Percentiles rank a stretch among this genome's conserved stretches.
phyloP scores from a whole-genome alignment of 2,113 vertebrate genomes.

The Parus major region DNA sequence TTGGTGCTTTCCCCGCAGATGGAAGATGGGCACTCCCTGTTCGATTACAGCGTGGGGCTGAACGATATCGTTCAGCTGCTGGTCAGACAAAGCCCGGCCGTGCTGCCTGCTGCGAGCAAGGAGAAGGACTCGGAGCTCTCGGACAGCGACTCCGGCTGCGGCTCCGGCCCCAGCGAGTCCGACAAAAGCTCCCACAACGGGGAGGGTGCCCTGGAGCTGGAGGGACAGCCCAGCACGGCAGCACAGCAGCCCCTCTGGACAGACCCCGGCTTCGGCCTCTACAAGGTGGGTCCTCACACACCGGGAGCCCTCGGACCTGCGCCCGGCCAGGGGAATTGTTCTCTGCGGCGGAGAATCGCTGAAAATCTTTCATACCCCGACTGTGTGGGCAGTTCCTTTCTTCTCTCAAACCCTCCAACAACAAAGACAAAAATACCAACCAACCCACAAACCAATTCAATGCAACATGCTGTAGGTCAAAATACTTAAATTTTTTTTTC shows the following conservation, averaged over 20 bases:
- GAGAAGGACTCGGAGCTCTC: constrained; percentile 91
- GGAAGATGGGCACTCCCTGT: constrained; percentile 95
- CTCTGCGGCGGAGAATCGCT: not conserved
- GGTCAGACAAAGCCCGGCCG: constrained; percentile 80
- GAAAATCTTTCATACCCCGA: accelerated
- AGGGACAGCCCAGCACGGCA: constrained; percentile 69
- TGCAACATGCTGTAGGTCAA: not conserved
- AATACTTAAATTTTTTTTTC: not conserved
- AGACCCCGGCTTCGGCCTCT: constrained; percentile 82
- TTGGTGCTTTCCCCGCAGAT: constrained; percentile 75
- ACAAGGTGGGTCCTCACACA: constrained; percentile 74
- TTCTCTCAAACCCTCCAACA: not conserved
- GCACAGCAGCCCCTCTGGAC: constrained; percentile 52
- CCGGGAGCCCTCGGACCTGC: accelerated
- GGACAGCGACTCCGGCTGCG: constrained; percentile 92
- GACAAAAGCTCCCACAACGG: constrained; percentile 92
- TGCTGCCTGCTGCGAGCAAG: constrained; percentile 56
- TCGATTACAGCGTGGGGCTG: constrained; percentile 91
- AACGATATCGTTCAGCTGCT: constrained; percentile 95
- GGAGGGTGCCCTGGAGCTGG: constrained; percentile 78
- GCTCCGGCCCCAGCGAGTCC: constrained; percentile 89
- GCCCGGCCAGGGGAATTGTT: accelerated
- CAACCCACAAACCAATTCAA: not conserved
- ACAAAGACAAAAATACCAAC: not conserved
- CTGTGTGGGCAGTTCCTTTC: not conserved